Evolutionary conservation across 2,888 invertebrate species (phyloP).

Genomic region (Alloplasta piceator): DNA sequence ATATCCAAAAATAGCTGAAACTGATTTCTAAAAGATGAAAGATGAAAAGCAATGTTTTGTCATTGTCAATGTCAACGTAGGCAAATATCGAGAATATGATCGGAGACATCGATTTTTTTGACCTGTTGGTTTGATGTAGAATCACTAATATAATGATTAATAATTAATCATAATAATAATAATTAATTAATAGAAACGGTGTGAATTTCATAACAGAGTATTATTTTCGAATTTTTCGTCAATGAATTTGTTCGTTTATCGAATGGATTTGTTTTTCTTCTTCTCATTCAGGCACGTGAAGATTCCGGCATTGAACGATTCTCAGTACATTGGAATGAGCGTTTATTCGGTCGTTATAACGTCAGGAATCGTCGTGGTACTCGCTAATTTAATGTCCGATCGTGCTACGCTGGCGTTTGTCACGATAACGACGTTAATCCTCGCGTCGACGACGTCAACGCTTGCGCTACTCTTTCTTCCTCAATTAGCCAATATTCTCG

Average conservation of each 20-base stretch:
- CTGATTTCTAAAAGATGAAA: too few species aligned
- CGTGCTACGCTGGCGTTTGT: slow-evolving; percentile 92
- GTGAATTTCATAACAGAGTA: not conserved
- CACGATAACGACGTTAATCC: slow-evolving; percentile 92
- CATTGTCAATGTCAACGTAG: too few species aligned
- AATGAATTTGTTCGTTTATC: not conserved
- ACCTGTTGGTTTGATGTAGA: too few species aligned
- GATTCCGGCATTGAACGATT: slow-evolving; percentile 96
- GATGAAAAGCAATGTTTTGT: too few species aligned
- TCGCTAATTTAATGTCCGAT: slow-evolving; percentile 94
- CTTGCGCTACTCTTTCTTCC: slow-evolving; percentile 94
- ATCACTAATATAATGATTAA: too few species aligned
- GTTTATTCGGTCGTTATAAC: slow-evolving; percentile 96
- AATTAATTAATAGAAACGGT: too few species aligned
- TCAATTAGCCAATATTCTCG: slow-evolving; percentile 90
- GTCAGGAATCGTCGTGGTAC: slow-evolving; percentile 93
- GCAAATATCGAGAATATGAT: too few species aligned
- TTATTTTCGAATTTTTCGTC: not conserved
- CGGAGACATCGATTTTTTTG: too few species aligned
- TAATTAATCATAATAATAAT: too few species aligned
- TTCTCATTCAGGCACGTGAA: slow-evolving; percentile 88
- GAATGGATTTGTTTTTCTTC: not conserved
- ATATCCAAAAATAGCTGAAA: too few species aligned
- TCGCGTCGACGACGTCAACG: slow-evolving; percentile 94
- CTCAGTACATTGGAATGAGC: slow-evolving; percentile 96